Conservation (phyloP, 2,797 vertebrate species). For the Pantherophis alleghaniensis region DNA sequence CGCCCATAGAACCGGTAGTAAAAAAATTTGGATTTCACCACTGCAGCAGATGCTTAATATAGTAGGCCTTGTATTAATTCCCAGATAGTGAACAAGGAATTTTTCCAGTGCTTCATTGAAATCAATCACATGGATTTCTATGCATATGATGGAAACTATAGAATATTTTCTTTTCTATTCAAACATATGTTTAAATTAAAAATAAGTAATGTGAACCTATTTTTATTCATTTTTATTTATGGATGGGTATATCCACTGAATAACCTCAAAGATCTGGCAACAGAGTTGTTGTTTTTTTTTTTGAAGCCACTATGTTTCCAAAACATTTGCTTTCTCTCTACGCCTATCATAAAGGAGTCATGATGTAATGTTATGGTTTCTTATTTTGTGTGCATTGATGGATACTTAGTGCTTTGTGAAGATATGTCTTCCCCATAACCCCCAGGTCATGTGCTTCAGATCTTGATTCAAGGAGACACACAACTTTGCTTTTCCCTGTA, state of each 20-base stretch:
- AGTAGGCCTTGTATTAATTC: background rate
- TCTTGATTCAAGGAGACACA: background rate
- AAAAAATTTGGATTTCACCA: too few species aligned
- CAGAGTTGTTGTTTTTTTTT: background rate
- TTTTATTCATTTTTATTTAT: background rate
- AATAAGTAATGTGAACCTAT: background rate
- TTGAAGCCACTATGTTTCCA: background rate
- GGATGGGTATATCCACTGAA: background rate
- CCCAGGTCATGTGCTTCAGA: background rate
- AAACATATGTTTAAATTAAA: background rate
- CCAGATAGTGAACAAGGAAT: background rate
- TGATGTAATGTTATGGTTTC: slow-evolving; percentile 13
- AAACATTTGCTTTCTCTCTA: background rate
- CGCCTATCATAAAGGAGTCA: background rate
- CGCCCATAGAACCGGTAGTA: too few species aligned
- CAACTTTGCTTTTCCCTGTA: background rate
- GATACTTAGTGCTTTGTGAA: slow-evolving; percentile 22
- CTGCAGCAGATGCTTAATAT: background rate
- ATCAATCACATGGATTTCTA: background rate
- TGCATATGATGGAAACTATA: background rate
- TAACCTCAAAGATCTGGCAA: background rate
- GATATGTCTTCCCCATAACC: background rate
- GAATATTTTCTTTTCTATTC: background rate
- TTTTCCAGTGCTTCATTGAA: background rate
- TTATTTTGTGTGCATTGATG: background rate